Evolutionary conservation across 2,113 vertebrate species (phyloP).

Genomic region (Alligator sinensis): DNA sequence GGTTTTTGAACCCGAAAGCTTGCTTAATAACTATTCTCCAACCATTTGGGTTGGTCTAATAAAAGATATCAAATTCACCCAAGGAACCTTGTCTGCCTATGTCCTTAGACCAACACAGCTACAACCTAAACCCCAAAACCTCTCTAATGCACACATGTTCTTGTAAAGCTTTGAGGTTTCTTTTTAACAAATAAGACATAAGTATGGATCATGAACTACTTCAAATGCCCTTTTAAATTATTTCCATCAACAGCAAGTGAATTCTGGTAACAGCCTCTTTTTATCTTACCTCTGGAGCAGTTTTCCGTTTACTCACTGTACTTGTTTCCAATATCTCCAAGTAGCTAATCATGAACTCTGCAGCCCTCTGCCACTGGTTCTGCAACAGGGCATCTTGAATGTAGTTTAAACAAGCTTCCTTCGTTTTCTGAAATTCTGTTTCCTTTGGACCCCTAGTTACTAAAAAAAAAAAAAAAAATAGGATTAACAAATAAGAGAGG

Average conservation of each 20-base stretch:
- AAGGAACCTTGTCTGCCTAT: too few species aligned
- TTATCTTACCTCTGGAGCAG: conserved; percentile 80
- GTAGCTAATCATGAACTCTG: conserved; percentile 84
- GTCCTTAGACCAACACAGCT: too few species aligned
- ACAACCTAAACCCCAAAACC: background rate
- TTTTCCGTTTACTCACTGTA: background rate
- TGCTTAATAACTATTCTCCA: too few species aligned
- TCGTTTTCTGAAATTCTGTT: conserved; percentile 80
- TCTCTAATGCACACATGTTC: background rate
- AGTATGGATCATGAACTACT: background rate
- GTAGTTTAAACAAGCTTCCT: conserved; percentile 79
- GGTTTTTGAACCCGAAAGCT: too few species aligned
- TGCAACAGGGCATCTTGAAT: conserved; percentile 87
- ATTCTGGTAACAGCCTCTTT: background rate
- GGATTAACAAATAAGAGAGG: background rate
- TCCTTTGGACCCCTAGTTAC: conserved; percentile 38
- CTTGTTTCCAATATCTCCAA: conserved; percentile 83
- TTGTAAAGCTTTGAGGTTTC: background rate
- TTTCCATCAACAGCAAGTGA: background rate
- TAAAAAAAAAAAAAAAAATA: conserved; percentile 30
- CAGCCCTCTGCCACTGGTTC: conserved; percentile 89
- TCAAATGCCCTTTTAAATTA: background rate
- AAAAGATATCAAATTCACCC: too few species aligned
- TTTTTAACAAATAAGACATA: background rate
- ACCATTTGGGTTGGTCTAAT: too few species aligned